phyloP scores from a whole-genome alignment of 2,797 vertebrate genomes.

The Myotis vivesi region DNA sequence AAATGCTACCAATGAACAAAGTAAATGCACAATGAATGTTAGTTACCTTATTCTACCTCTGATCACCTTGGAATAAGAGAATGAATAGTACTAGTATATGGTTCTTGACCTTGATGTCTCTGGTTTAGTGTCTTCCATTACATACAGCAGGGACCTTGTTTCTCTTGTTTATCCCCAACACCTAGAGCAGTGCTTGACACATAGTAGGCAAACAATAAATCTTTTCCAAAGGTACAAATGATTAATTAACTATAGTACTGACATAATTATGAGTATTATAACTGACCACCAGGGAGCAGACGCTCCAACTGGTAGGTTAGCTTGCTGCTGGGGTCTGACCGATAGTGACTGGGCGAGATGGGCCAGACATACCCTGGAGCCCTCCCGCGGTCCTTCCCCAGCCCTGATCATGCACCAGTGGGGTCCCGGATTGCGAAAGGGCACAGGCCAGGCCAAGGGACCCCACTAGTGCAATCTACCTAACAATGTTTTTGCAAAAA shows the following conservation, averaged over 20 bases:
- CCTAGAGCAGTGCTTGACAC: neutral
- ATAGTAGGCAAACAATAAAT: neutral
- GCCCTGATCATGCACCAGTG: no score
- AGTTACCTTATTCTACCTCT: neutral
- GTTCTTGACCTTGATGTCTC: neutral
- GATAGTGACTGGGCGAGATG: no score
- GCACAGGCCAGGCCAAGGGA: no score
- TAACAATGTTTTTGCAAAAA: neutral
- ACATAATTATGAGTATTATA: neutral
- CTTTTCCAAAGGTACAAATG: neutral
- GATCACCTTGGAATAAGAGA: neutral
- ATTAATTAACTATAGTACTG: neutral
- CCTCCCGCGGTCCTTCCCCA: no score
- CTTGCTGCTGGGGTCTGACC: no score
- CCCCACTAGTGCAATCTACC: neutral
- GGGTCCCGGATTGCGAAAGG: no score
- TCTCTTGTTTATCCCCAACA: neutral
- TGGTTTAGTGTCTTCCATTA: neutral
- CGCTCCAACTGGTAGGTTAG: no score
- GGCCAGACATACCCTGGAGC: no score
- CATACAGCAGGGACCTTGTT: neutral
- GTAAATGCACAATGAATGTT: neutral
- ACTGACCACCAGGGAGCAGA: no score
- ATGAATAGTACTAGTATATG: neutral
- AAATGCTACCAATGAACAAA: neutral